These are phyloP conservation scores for Natator depressus DNA, from an alignment of 2,113 vertebrate genomes.

Conservation along the genomic window DNA sequence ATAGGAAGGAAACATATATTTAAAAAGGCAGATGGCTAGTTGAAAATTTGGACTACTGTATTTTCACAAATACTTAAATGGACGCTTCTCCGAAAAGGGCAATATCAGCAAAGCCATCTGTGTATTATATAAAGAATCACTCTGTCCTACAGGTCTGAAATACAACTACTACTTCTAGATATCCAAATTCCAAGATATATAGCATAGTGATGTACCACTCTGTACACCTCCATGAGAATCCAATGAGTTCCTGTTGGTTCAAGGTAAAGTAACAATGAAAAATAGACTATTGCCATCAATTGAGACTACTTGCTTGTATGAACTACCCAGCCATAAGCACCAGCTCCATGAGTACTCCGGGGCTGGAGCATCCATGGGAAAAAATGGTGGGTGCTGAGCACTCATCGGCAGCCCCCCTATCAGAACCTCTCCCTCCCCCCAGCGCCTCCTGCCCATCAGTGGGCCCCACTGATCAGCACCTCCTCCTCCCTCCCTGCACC, in stretches of 20 bases:
- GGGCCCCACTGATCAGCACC: no score
- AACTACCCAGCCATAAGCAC: background rate
- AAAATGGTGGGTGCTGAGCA: no score
- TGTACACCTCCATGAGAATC: background rate
- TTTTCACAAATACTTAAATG: background rate
- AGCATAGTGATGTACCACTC: background rate
- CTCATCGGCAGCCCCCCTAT: no score
- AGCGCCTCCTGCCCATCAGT: no score
- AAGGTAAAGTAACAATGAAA: background rate
- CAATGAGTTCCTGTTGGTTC: background rate
- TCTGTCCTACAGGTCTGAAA: background rate
- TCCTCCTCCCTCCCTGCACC: no score
- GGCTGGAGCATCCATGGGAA: no score
- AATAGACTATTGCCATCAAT: background rate
- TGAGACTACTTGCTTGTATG: background rate
- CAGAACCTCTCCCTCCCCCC: no score
- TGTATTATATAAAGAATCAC: background rate
- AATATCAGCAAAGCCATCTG: background rate
- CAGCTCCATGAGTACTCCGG: no score
- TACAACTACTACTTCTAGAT: background rate
- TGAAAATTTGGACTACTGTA: background rate
- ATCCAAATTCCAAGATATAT: background rate
- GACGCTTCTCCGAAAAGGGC: background rate
- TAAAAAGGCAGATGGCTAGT: background rate
- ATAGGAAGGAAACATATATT: background rate